These are phyloP conservation scores for Heterodera filipjevi DNA, from an alignment of 2,888 invertebrate genomes.

Conservation along the genomic window DNA sequence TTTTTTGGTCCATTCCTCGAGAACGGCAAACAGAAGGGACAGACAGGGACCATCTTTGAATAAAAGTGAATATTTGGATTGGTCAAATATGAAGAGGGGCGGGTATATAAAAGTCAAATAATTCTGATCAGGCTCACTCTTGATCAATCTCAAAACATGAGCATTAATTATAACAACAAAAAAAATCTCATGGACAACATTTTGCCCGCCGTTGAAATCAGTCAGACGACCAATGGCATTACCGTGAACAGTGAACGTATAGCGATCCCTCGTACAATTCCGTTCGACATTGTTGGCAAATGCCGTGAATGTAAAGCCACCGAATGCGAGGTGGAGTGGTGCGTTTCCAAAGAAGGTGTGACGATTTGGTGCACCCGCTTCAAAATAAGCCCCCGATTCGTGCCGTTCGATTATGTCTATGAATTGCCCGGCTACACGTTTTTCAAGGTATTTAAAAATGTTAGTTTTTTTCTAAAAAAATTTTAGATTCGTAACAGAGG, in stretches of 20 bases:
- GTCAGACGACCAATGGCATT: background rate
- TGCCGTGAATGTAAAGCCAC: slow-evolving; percentile 10
- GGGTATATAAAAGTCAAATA: background rate
- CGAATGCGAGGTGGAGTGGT: background rate
- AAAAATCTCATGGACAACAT: background rate
- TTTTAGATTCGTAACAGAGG: background rate
- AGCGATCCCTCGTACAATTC: background rate
- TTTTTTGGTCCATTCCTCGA: too few relatives aligned
- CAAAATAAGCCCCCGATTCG: background rate
- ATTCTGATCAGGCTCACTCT: background rate
- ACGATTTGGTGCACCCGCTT: slow-evolving; percentile 2
- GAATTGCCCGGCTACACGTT: slow-evolving; percentile 3
- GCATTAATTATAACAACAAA: background rate
- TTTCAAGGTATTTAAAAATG: slow-evolving; percentile 14
- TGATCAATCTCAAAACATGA: background rate
- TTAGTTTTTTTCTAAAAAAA: background rate
- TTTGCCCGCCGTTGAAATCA: background rate
- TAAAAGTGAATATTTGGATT: background rate
- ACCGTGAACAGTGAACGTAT: background rate
- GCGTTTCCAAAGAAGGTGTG: background rate
- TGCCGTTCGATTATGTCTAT: background rate
- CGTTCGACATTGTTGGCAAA: slow-evolving; percentile 4
- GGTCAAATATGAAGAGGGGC: too few relatives aligned
- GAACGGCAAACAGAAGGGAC: background rate
- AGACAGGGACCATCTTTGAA: background rate